Conservation (phyloP, 1,140 invertebrate species). For the Listronotus oregonensis region DNA sequence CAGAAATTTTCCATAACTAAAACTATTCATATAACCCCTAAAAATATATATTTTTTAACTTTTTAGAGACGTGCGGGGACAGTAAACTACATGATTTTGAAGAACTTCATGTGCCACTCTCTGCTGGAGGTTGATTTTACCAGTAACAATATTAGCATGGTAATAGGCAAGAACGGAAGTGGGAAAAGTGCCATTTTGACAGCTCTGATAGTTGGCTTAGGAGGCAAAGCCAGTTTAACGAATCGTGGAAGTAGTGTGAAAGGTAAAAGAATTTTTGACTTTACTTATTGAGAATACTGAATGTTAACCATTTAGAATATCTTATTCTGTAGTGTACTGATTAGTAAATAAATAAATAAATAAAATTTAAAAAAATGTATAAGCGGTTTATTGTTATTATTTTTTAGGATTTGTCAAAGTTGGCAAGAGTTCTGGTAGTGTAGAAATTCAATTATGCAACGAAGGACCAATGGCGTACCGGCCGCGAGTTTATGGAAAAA, state of each 20-base stretch:
- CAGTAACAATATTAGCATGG: conserved; percentile 82
- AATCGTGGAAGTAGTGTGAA: conserved; percentile 76
- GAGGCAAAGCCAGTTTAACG: conserved; percentile 77
- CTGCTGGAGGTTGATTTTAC: conserved; percentile 73
- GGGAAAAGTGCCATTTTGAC: conserved; percentile 95
- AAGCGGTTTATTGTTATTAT: too few species aligned
- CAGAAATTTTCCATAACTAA: too few species aligned
- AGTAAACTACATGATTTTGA: conserved; percentile 73
- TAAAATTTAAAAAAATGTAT: too few species aligned
- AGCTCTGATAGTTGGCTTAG: conserved; percentile 84
- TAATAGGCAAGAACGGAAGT: conserved; percentile 93
- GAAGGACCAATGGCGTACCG: conserved; percentile 72
- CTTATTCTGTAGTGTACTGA: too few species aligned
- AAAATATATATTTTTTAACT: too few species aligned
- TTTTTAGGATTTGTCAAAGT: conserved; percentile 74
- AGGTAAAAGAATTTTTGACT: conserved; percentile 57
- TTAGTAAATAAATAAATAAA: too few species aligned
- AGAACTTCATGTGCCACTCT: conserved; percentile 94
- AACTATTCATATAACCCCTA: too few species aligned
- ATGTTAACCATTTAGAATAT: too few species aligned
- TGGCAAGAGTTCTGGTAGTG: conserved; percentile 65
- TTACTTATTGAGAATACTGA: too few species aligned
- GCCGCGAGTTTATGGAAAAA: conserved; percentile 73
- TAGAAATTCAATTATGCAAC: conserved; percentile 80
- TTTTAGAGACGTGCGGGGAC: conserved; percentile 63